These are phyloP conservation scores for Gyrodactylus bullatarudis DNA, from an alignment of 1,140 invertebrate species.

Conservation along the genomic window DNA sequence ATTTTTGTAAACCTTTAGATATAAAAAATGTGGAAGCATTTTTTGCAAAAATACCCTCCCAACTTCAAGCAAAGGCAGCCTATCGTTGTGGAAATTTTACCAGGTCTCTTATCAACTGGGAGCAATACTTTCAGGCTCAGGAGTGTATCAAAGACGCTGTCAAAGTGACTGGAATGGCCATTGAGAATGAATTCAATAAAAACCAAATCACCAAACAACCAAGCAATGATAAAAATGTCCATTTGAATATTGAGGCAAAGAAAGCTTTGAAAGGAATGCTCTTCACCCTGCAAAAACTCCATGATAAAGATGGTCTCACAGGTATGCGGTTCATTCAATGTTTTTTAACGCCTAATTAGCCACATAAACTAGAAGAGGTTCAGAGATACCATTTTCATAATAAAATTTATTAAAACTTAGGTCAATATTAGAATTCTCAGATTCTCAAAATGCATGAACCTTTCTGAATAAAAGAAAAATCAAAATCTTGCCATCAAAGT, in stretches of 20 bases:
- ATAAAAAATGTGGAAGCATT: not conserved
- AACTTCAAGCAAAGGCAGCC: not conserved
- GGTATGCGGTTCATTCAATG: too few relatives aligned
- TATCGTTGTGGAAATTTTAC: not conserved
- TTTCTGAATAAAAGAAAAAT: too few relatives aligned
- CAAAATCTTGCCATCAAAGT: too few relatives aligned
- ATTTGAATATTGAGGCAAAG: not conserved
- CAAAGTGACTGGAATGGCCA: not conserved
- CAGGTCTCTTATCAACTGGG: not conserved
- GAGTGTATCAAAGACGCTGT: not conserved
- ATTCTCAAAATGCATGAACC: too few relatives aligned
- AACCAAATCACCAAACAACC: not conserved
- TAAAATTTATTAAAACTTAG: too few relatives aligned
- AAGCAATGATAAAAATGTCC: not conserved
- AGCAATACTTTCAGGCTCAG: not conserved
- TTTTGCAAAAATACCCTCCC: not conserved
- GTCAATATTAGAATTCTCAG: too few relatives aligned
- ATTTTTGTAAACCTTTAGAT: too few relatives aligned
- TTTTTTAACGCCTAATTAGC: too few relatives aligned
- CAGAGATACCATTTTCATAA: too few relatives aligned
- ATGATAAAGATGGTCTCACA: not conserved
- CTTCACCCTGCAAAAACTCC: not conserved
- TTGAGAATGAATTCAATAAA: not conserved
- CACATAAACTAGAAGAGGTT: too few relatives aligned
- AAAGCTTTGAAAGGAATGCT: not conserved